phyloP scores from a whole-genome alignment of 1,140 invertebrate species.

The Calycopis cecrops region DNA sequence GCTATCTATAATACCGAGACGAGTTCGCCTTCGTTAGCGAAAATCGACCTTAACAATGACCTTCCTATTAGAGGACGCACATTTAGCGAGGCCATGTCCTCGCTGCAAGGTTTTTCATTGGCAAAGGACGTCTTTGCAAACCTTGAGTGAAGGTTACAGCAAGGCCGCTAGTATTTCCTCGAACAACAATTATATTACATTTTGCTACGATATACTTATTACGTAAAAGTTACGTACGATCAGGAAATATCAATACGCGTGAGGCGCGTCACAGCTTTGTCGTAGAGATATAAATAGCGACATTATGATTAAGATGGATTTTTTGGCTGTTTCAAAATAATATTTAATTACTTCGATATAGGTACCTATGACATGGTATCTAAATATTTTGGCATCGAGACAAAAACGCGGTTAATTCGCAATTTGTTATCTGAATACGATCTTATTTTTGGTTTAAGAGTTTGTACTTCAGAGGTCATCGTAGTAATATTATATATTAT shows the following conservation, averaged over 20 bases:
- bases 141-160: slow-evolving; percentile 24
- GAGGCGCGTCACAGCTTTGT: not conserved
- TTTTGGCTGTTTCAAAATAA: no score
- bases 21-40: not conserved
- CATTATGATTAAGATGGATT: no score
- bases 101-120: slow-evolving; percentile 29
- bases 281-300: no score
- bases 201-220: slow-evolving; percentile 5
- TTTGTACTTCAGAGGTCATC: no score
- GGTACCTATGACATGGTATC: no score
- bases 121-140: slow-evolving; percentile 16
- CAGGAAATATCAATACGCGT: not conserved
- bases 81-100: slow-evolving; percentile 33
- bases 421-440: no score
- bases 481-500: no score
- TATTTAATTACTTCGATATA: no score
- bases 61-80: slow-evolving; percentile 21
- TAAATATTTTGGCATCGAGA: no score
- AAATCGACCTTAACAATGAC: slow-evolving; percentile 10
- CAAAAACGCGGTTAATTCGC: no score
- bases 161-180: slow-evolving; percentile 26
- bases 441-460: no score
- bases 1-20: not conserved
- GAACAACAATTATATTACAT: slow-evolving; percentile 7
- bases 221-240: not conserved